Conservation (phyloP, 2,888 invertebrate genomes). For the Euclidia mi region DNA sequence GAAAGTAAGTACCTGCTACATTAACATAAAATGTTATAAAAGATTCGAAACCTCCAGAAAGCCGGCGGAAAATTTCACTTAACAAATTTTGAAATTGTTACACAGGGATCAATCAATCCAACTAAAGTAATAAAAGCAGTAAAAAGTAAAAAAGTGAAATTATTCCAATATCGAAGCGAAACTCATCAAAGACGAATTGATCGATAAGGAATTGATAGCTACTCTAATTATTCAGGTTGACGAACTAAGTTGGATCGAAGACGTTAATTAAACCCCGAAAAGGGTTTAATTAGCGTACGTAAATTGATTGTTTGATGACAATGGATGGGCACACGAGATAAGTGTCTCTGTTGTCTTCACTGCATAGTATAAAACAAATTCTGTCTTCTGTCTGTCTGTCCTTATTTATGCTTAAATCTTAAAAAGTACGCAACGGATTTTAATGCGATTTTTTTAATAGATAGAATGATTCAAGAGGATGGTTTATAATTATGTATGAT, state of each 20-base stretch:
- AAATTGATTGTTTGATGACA: constrained; percentile 16
- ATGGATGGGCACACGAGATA: constrained; percentile 2
- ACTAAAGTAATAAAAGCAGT: constrained; percentile 30
- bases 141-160: constrained; percentile 6
- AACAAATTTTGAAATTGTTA: constrained; percentile 13
- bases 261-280: constrained; percentile 10
- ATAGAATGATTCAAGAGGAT: no score
- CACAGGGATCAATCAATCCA: constrained; percentile 14
- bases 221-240: constrained; percentile 12
- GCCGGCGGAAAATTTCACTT: no score
- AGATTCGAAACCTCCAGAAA: no score
- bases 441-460: no score
- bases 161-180: constrained; percentile 29
- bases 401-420: no score
- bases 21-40: background rate
- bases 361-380: no score
- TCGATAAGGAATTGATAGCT: constrained; percentile 9
- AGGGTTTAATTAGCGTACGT: no score
- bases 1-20: background rate
- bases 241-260: constrained; percentile 4
- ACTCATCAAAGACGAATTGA: constrained; percentile 28
- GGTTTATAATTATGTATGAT: no score
- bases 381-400: no score
- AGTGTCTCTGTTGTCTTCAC: background rate
- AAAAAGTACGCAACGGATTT: no score